These are phyloP conservation scores for Danio jaintianensis DNA, from an alignment of 2,797 vertebrate species.

Conservation along the genomic window DNA sequence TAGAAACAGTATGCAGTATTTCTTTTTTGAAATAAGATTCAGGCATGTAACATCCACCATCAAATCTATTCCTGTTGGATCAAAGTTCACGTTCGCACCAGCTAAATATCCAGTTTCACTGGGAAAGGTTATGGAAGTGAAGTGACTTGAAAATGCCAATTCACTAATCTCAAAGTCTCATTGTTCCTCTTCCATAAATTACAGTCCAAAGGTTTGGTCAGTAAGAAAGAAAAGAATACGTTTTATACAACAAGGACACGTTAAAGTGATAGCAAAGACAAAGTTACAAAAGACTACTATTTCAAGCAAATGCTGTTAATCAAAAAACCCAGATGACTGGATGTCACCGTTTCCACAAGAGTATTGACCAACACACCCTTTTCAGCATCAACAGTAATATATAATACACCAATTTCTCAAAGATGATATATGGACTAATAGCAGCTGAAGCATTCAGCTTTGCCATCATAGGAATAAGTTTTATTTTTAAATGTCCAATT, in stretches of 20 bases:
- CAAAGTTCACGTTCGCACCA: not conserved
- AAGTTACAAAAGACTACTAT: not conserved
- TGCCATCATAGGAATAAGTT: not conserved
- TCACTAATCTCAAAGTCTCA: not conserved
- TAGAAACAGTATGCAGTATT: no score
- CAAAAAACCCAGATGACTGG: not conserved
- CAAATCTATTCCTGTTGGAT: not conserved
- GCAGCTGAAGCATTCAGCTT: slow-evolving; percentile 14
- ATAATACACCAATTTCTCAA: no score
- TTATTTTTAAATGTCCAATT: slow-evolving; percentile 45
- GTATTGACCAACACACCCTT: not conserved
- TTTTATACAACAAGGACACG: not conserved
- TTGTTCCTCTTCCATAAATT: not conserved
- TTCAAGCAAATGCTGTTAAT: not conserved
- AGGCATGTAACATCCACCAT: not conserved
- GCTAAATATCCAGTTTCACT: not conserved
- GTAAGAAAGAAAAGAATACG: not conserved
- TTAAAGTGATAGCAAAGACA: not conserved
- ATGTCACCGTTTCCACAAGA: not conserved
- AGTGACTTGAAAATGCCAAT: not conserved
- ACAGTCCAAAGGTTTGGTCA: not conserved
- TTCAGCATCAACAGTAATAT: not conserved
- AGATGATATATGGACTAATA: slow-evolving; percentile 50
- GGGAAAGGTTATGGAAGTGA: not conserved
- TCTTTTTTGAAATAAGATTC: not conserved